A percentile compares a stretch with the other conserved stretches of the same genome.
These are phyloP conservation scores for Nephrocerus scutellatus DNA, from an alignment of 2,888 invertebrate species.

Conservation along the genomic window DNA sequence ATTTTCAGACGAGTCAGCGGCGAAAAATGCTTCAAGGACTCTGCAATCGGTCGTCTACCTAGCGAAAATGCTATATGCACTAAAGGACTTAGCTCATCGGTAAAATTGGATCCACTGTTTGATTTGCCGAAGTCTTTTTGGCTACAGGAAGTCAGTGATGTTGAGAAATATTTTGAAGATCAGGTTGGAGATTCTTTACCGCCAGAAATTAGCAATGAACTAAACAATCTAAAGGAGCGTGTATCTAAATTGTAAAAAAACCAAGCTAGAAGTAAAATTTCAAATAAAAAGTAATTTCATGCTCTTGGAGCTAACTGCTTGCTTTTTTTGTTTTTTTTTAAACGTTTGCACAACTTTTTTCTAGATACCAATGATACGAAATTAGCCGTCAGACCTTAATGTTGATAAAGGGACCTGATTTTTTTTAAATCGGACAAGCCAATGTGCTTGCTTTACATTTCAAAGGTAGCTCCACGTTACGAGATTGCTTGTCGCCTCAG, in stretches of 20 bases:
- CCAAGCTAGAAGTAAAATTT: too few species aligned
- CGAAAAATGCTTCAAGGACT: conserved; percentile 61
- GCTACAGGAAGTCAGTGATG: conserved; percentile 72
- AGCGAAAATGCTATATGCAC: conserved; percentile 59
- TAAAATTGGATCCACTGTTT: conserved; percentile 76
- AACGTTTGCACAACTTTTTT: too few species aligned
- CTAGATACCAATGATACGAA: too few species aligned
- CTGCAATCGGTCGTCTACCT: conserved; percentile 70
- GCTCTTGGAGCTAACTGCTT: too few species aligned
- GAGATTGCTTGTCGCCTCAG: too few species aligned
- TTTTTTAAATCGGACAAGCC: too few species aligned
- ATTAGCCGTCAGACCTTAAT: too few species aligned
- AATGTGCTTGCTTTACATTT: too few species aligned
- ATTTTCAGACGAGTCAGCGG: conserved; percentile 78
- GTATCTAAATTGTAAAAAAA: conserved; percentile 54
- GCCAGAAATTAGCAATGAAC: conserved; percentile 60
- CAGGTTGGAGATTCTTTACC: conserved; percentile 88
- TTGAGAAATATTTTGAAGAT: conserved; percentile 81
- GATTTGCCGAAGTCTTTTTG: conserved; percentile 85
- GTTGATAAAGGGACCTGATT: too few species aligned
- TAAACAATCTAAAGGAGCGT: conserved; percentile 56
- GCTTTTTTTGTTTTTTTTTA: too few species aligned
- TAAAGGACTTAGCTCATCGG: conserved; percentile 57
- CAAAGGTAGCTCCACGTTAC: too few species aligned
- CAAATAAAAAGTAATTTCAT: too few species aligned